Conservation (phyloP, 2,113 vertebrate species). For the Oncorhynchus kisutch region DNA sequence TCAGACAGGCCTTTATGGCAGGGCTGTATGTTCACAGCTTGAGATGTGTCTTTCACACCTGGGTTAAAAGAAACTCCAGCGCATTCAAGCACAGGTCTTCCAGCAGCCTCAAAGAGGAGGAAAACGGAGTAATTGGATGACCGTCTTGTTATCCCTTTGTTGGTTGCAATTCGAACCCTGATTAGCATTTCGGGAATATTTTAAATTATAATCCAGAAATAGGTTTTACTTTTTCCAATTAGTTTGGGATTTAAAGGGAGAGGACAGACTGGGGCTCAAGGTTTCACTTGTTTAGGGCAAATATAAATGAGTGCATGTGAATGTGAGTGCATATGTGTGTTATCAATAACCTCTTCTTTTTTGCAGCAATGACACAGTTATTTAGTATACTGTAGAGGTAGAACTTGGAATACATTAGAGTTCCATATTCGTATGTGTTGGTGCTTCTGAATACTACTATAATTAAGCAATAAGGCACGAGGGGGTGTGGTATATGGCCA, state of each 20-base stretch:
- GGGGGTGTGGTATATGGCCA: too few relatives aligned
- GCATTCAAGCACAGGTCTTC: conserved; percentile 2
- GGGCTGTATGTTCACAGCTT: conserved; percentile 11
- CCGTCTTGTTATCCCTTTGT: conserved; percentile 76
- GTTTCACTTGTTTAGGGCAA: not conserved
- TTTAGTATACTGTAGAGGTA: not conserved
- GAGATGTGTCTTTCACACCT: conserved; percentile 15
- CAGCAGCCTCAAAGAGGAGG: conserved; percentile 23
- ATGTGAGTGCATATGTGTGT: not conserved
- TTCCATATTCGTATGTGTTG: not conserved
- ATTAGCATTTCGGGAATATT: conserved; percentile 78
- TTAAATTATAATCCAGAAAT: conserved; percentile 78
- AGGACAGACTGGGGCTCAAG: conserved; percentile 2
- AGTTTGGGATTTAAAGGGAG: conserved; percentile 17
- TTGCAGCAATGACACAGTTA: not conserved
- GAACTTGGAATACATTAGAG: not conserved
- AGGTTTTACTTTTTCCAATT: conserved; percentile 39
- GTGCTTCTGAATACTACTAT: not conserved
- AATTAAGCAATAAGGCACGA: too few relatives aligned
- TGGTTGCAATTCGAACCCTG: conserved; percentile 71
- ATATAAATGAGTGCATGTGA: not conserved
- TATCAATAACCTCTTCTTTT: not conserved
- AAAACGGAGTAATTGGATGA: conserved; percentile 73
- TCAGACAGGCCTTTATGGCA: conserved; percentile 10
- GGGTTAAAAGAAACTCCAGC: conserved; percentile 14